phyloP scores from a whole-genome alignment of 2,888 invertebrate genomes.

The Dermolepida albohirtum region DNA sequence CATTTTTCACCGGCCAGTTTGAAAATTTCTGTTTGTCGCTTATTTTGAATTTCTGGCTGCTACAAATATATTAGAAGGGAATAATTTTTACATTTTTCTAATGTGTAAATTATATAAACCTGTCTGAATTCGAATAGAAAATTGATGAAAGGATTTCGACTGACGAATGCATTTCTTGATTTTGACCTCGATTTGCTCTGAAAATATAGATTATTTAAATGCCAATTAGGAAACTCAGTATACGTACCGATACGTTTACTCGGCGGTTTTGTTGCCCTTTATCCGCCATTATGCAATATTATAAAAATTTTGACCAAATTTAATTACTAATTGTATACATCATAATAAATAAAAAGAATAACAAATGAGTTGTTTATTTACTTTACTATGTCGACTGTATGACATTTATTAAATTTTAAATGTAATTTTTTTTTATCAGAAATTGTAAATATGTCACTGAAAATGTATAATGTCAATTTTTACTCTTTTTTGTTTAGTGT shows the following conservation, averaged over 20 bases:
- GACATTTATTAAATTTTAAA: constrained; percentile 17
- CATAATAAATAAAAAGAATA: constrained; percentile 29
- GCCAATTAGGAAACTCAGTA: background rate
- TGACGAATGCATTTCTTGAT: constrained; percentile 15
- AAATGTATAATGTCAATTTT: too few species aligned
- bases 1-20: constrained; percentile 34
- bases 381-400: constrained; percentile 22
- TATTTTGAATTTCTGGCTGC: constrained; percentile 20
- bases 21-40: constrained; percentile 3
- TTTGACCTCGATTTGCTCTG: constrained; percentile 29
- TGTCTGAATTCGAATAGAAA: constrained; percentile 26
- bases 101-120: background rate
- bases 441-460: too few species aligned
- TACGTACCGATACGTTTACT: background rate
- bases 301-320: constrained; percentile 13
- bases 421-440: too few species aligned
- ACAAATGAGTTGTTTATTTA: constrained; percentile 37
- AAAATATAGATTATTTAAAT: background rate
- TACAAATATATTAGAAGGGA: background rate
- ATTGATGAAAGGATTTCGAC: constrained; percentile 35
- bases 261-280: constrained; percentile 18
- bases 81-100: too few species aligned
- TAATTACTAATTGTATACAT: constrained; percentile 13
- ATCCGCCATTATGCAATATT: constrained; percentile 24
- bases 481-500: too few species aligned